Percentiles rank a stretch among this genome's conserved stretches.
phyloP scores from a whole-genome alignment of 2,113 vertebrate species.

The Oriolus oriolus region DNA sequence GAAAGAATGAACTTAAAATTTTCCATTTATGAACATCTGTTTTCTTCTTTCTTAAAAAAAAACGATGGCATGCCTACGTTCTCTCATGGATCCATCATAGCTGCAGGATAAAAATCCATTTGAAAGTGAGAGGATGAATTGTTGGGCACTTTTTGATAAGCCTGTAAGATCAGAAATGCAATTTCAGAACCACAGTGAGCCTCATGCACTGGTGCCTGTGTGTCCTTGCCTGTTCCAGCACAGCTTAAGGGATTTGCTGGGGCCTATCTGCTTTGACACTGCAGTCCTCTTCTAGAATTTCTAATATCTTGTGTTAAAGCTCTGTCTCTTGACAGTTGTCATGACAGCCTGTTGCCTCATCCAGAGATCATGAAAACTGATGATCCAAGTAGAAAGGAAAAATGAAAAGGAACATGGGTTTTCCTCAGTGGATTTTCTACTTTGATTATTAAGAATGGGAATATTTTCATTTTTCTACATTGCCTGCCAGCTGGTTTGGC shows the following conservation, averaged over 20 bases:
- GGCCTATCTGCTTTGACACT: neutral
- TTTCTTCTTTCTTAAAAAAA: neutral
- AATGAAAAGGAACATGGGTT: neutral
- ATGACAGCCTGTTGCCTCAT: neutral
- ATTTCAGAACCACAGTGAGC: neutral
- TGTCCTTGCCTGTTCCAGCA: neutral
- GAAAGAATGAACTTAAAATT: neutral
- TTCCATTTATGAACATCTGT: neutral
- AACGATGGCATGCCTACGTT: fast-evolving
- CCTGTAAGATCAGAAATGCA: neutral
- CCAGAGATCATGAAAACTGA: neutral
- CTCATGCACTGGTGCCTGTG: neutral
- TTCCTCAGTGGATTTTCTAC: neutral
- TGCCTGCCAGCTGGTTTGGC: neutral
- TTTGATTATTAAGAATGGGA: neutral
- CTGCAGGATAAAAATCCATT: neutral
- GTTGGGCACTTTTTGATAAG: neutral
- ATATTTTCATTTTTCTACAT: neutral
- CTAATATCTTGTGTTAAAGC: conserved; percentile 33
- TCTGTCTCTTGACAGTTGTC: neutral
- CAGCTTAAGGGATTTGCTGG: conserved; percentile 44
- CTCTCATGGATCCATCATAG: neutral
- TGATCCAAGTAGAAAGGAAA: neutral
- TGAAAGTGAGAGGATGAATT: conserved; percentile 13
- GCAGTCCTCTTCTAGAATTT: neutral